phyloP scores from a whole-genome alignment of 1,140 invertebrate genomes.

The Bursaphelenchus mucronatus region DNA sequence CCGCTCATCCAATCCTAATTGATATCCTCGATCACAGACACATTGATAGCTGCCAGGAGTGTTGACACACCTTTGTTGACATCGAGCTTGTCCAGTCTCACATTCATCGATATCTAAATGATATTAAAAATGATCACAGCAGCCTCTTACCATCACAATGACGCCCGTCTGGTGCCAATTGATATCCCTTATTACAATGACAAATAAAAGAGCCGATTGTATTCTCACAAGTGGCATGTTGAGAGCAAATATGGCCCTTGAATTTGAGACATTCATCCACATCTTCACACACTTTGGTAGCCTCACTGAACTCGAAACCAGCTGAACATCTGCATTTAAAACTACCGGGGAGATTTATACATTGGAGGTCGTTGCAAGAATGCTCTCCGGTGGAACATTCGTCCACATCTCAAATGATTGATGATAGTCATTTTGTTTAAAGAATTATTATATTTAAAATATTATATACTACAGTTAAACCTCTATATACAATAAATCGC shows the following conservation, averaged over 20 bases:
- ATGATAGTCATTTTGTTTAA: background rate
- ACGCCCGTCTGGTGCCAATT: slow-evolving; percentile 49
- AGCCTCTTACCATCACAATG: slow-evolving; percentile 54
- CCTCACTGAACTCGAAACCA: slow-evolving; percentile 62
- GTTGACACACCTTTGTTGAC: slow-evolving; percentile 43
- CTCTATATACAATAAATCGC: background rate
- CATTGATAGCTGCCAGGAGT: slow-evolving; percentile 46
- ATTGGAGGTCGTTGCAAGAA: slow-evolving; percentile 64
- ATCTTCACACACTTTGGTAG: slow-evolving; percentile 51
- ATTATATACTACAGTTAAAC: background rate
- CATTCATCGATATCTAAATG: slow-evolving; percentile 43
- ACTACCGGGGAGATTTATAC: slow-evolving; percentile 62
- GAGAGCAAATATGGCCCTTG: slow-evolving; percentile 54
- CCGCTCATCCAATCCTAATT: slow-evolving; percentile 54
- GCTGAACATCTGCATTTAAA: slow-evolving; percentile 63
- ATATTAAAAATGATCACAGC: slow-evolving; percentile 27
- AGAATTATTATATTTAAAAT: background rate
- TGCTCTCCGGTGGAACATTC: slow-evolving; percentile 62
- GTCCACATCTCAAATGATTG: slow-evolving; percentile 57
- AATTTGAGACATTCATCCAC: slow-evolving; percentile 59
- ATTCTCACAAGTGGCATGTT: slow-evolving; percentile 59
- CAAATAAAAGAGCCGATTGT: slow-evolving; percentile 60
- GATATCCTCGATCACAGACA: slow-evolving; percentile 65
- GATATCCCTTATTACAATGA: slow-evolving; percentile 64
- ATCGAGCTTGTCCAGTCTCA: slow-evolving; percentile 27